Evolutionary conservation across 2,113 vertebrate genomes (phyloP).

Genomic region (Aspidoscelis tigris): DNA sequence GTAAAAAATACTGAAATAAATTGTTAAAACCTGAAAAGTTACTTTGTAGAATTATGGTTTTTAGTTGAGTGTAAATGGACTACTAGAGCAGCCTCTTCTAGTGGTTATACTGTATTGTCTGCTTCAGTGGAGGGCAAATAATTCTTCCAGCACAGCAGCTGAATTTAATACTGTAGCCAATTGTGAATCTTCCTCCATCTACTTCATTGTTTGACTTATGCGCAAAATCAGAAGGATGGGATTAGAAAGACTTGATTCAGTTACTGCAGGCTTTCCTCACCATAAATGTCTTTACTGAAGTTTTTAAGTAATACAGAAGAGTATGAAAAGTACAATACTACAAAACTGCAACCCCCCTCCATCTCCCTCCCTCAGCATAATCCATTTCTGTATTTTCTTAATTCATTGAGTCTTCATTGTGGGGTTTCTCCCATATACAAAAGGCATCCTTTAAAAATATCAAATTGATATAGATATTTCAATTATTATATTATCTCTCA

Average conservation of each 20-base stretch:
- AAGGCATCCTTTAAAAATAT: too few relatives aligned
- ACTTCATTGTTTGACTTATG: not conserved
- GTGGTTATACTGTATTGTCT: not conserved
- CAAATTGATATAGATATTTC: too few relatives aligned
- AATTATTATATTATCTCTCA: too few relatives aligned
- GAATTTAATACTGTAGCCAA: not conserved
- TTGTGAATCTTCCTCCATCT: not conserved
- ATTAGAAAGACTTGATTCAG: not conserved
- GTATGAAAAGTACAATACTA: too few relatives aligned
- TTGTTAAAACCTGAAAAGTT: slow-evolving; percentile 39
- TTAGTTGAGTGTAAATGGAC: not conserved
- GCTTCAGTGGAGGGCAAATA: not conserved
- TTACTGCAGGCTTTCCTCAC: not conserved
- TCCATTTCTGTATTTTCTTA: too few relatives aligned
- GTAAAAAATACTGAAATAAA: slow-evolving; percentile 71
- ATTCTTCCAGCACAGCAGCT: not conserved
- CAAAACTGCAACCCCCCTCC: too few relatives aligned
- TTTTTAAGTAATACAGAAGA: too few relatives aligned
- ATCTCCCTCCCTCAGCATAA: too few relatives aligned
- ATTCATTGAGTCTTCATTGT: too few relatives aligned
- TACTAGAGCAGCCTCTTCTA: not conserved
- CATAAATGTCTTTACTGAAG: too few relatives aligned
- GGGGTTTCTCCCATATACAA: too few relatives aligned
- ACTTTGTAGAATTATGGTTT: slow-evolving; percentile 31
- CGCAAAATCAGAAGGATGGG: not conserved